Conservation (phyloP, 2,888 invertebrate genomes). For the Himalopsyche anomala region DNA sequence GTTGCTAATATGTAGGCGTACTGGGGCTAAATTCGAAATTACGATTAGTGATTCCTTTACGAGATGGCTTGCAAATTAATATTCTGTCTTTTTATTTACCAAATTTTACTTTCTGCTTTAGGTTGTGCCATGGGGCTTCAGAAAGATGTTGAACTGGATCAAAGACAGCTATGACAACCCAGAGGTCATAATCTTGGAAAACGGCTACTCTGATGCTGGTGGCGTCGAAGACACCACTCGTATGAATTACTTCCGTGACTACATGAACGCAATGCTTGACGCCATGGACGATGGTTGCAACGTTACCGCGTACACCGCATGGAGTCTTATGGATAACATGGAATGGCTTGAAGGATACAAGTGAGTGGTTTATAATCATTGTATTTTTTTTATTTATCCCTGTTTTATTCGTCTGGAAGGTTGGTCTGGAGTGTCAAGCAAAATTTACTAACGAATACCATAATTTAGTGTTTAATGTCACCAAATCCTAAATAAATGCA, state of each 20-base stretch:
- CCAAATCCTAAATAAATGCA: no score
- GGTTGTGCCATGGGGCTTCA: slow-evolving; percentile 73
- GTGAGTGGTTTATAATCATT: slow-evolving; percentile 61
- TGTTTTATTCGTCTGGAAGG: not conserved
- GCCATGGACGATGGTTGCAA: slow-evolving; percentile 68
- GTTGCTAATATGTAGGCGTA: no score
- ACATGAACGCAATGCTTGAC: slow-evolving; percentile 67
- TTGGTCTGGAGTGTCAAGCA: not conserved
- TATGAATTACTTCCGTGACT: slow-evolving; percentile 66
- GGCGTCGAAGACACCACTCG: slow-evolving; percentile 69
- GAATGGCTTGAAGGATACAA: slow-evolving; percentile 68
- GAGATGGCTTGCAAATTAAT: no score
- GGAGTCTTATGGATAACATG: slow-evolving; percentile 68
- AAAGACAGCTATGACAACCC: slow-evolving; percentile 77
- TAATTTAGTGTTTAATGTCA: not conserved
- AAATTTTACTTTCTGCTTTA: slow-evolving; percentile 24
- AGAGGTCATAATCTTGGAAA: slow-evolving; percentile 78
- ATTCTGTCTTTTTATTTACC: no score
- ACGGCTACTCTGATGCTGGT: slow-evolving; percentile 76
- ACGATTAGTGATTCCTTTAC: no score
- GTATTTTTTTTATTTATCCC: not conserved
- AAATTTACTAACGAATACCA: not conserved
- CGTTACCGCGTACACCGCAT: slow-evolving; percentile 66
- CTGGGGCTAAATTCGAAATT: no score
- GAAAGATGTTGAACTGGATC: slow-evolving; percentile 77